A percentile compares a stretch with the other conserved stretches of the same genome.
phyloP scores from a whole-genome alignment of 2,888 invertebrate species.

The Uropetala carovei region DNA sequence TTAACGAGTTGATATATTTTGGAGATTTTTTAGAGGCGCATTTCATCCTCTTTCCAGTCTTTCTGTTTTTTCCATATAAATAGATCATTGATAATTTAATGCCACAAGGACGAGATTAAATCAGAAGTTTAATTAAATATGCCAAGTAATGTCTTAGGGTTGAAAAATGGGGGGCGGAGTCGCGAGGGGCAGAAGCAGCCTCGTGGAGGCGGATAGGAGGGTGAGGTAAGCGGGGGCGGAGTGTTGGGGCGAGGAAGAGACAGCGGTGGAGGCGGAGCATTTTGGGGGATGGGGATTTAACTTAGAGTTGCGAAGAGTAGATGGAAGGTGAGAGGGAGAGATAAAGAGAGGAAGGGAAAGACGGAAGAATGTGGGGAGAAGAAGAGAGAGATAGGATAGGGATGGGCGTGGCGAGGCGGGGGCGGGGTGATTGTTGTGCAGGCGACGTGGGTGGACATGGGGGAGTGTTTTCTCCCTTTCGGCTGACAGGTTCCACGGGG shows the following conservation, averaged over 20 bases:
- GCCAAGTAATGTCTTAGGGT: conserved; percentile 35
- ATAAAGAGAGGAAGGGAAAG: not conserved
- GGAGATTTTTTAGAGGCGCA: too few species aligned
- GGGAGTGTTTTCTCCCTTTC: conserved; percentile 13
- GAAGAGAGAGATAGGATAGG: not conserved
- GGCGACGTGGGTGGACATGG: conserved; percentile 9
- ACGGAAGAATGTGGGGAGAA: not conserved
- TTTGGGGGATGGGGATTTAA: not conserved
- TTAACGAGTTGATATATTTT: too few species aligned
- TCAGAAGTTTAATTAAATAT: conserved; percentile 58
- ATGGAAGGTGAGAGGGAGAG: not conserved
- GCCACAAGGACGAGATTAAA: conserved; percentile 60
- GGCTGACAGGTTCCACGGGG: conserved; percentile 45
- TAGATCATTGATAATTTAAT: conserved; percentile 53
- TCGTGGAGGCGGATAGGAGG: not conserved
- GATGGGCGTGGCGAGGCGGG: conserved; percentile 28
- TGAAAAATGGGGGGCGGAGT: conserved; percentile 31
- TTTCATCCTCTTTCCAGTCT: not conserved
- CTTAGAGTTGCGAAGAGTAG: not conserved
- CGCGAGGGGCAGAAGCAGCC: not conserved
- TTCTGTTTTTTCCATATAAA: not conserved
- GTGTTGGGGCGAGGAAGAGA: not conserved
- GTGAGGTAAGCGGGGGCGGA: not conserved
- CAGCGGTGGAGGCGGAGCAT: too few species aligned
- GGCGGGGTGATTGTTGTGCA: not conserved